Percentiles rank a stretch among this genome's conserved stretches.
phyloP scores from a whole-genome alignment of 53 echinoderm and acorn worm genomes.

The Hippasteria phrygiana region DNA sequence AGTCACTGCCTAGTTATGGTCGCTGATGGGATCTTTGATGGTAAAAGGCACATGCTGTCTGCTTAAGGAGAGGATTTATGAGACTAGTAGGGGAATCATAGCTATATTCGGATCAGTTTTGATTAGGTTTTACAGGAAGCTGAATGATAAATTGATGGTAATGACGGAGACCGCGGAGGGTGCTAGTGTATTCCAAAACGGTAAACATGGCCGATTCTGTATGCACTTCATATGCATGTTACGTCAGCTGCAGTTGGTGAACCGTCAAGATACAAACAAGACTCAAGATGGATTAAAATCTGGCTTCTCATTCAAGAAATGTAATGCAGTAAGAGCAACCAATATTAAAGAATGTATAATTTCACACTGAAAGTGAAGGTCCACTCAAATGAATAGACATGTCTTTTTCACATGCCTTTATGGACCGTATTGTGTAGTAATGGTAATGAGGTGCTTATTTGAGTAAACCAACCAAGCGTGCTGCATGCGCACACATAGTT shows the following conservation, averaged over 20 bases:
- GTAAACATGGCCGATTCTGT: not conserved
- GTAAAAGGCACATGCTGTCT: not conserved
- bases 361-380: too few relatives aligned
- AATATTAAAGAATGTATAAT: too few relatives aligned
- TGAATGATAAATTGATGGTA: constrained; percentile 31
- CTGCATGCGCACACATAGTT: too few relatives aligned
- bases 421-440: too few relatives aligned
- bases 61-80: constrained; percentile 11
- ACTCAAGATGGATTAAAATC: too few relatives aligned
- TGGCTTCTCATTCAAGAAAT: too few relatives aligned
- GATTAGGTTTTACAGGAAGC: not conserved
- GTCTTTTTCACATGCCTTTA: too few relatives aligned
- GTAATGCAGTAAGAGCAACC: too few relatives aligned
- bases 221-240: not conserved
- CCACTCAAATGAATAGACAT: too few relatives aligned
- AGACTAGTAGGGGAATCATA: not conserved
- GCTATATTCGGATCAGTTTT: constrained; percentile 5
- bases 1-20: not conserved
- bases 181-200: not conserved
- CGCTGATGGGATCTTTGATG: not conserved
- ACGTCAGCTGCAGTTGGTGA: not conserved
- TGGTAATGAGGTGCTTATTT: too few relatives aligned
- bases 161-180: not conserved
- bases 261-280: too few relatives aligned
- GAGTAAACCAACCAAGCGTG: too few relatives aligned